Evolutionary conservation across 2,113 vertebrate species (phyloP), one percentile per base, ranked within the genome.

Genomic region (Riparia riparia): DNA sequence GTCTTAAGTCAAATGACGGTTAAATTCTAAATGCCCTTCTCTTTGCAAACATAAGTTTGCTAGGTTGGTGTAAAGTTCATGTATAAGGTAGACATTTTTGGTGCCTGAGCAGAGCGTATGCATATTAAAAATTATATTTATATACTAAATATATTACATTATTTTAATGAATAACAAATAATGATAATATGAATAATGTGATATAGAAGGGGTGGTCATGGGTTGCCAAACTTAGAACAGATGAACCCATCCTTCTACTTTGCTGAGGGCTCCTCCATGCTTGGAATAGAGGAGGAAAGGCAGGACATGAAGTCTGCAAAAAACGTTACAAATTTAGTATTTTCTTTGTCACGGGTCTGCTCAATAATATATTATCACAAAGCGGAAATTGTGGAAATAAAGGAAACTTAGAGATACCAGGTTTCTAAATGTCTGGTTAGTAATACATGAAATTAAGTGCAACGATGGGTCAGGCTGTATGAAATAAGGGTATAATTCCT

Each of bases 1-100:
- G 0, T 28, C 17, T 28, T 25, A 28, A 24, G 10, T 17, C 7
- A 60, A 4, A 18, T 2, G 10, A n/a, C 5, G 4, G 11, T 66
- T 53, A 49, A 6, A 64, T 61, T 57, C 37, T 57, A 47, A n/a
- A 20, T 41, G 24, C 6, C 58, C 5, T 77, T 65, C 50, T 56
- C 5, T 56, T 68, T 89, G 26, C 24, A 61, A 86, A 57, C 31
- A 26, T 12, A 60, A 31, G 2, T 24, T 68, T 80, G 2, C 12
- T 63, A 44, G 5, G 5, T 28, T 56, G 7, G 1, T 54, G 7
- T 39, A 10, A 74, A 31, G 4, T 22, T 34, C 7, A 61, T 17
- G 14, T 51, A 31, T 14, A 71, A 64, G 6, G 4, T 3, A 41
- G 3, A 13, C 54, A 32, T 42, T 81, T 85, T 74, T 80, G 5